A percentile compares a stretch with the other conserved stretches of the same genome.
Evolutionary conservation across 2,797 vertebrate genomes (phyloP).

Genomic region (Myoxocephalus aenaeus): DNA sequence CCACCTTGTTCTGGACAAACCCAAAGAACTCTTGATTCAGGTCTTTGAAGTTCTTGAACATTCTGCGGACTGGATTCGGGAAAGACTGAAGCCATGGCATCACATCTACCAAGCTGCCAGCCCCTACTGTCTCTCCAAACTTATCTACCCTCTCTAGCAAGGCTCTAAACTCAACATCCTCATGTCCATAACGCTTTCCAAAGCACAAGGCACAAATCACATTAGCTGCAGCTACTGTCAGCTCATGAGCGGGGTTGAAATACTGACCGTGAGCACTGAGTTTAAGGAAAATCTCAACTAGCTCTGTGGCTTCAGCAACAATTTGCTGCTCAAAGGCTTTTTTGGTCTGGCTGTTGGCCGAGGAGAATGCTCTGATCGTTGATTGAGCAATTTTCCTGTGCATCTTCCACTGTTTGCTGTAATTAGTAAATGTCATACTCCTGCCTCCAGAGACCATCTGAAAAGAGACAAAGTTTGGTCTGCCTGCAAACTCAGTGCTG

Average conservation of each 20-base stretch:
- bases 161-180: conserved; percentile 84
- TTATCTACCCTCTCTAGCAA: conserved; percentile 76
- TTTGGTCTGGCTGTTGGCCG: conserved; percentile 79
- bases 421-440: conserved; percentile 83
- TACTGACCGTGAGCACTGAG: conserved; percentile 65
- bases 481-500: conserved; percentile 81
- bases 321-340: conserved; percentile 86
- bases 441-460: conserved; percentile 81
- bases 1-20: conserved; percentile 83
- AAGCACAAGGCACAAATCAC: conserved; percentile 89
- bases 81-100: conserved; percentile 89
- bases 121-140: conserved; percentile 88
- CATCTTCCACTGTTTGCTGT: conserved; percentile 84
- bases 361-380: conserved; percentile 85
- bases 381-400: conserved; percentile 86
- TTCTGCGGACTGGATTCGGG: conserved; percentile 85
- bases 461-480: conserved; percentile 86
- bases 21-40: conserved; percentile 84
- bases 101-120: conserved; percentile 88
- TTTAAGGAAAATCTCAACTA: conserved; percentile 77
- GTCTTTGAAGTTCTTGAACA: conserved; percentile 83
- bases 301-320: conserved; percentile 81
- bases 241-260: conserved; percentile 81
- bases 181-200: conserved; percentile 85
- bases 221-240: conserved; percentile 86